phyloP scores from a whole-genome alignment of 2,888 invertebrate species.

The Trichogramma dendrolimi region DNA sequence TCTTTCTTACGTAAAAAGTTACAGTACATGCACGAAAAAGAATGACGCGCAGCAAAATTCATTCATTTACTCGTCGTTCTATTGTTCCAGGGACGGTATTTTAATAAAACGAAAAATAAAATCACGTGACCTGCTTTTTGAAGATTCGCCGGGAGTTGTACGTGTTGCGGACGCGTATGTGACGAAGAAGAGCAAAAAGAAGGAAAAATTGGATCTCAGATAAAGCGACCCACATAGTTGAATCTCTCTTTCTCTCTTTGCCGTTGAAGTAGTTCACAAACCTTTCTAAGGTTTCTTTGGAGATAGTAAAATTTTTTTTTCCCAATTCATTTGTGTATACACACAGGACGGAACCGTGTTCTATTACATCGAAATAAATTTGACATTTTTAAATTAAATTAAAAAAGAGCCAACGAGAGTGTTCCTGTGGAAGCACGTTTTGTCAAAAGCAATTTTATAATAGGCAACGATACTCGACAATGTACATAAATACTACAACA shows the following conservation, averaged over 20 bases:
- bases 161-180: background rate
- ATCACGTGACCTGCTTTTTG: conserved; percentile 10
- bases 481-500: too few relatives aligned
- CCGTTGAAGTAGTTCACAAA: conserved; percentile 30
- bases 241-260: conserved; percentile 2
- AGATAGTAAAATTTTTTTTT: background rate
- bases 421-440: too few relatives aligned
- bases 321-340: background rate
- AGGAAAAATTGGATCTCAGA: conserved; percentile 33
- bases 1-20: too few relatives aligned
- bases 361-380: too few relatives aligned
- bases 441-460: too few relatives aligned
- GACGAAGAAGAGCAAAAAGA: background rate
- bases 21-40: conserved; percentile 1
- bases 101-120: conserved; percentile 13
- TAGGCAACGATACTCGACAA: too few relatives aligned
- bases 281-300: conserved; percentile 27
- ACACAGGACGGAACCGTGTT: background rate
- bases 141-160: conserved; percentile 6
- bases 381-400: too few relatives aligned
- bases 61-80: background rate
- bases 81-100: conserved; percentile 19
- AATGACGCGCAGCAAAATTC: conserved; percentile 21
- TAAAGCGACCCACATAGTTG: conserved; percentile 32
- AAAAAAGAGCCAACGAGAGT: too few relatives aligned